A percentile compares a stretch with the other conserved stretches of the same genome.
Evolutionary conservation across 2,888 invertebrate species (phyloP).

Genomic region (Pristionchus maxplancki): DNA sequence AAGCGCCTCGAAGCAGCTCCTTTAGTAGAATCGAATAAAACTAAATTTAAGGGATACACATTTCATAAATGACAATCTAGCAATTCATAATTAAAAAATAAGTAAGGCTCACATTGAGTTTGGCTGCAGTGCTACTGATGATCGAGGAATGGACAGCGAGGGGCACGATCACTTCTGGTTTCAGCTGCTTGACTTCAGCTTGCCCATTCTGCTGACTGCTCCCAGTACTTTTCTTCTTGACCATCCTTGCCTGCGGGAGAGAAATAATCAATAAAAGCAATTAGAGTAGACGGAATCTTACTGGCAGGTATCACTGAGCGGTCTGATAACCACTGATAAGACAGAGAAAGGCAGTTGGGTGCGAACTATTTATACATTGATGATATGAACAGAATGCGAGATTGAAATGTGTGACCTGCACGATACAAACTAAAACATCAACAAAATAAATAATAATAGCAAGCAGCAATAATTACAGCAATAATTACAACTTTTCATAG

Average conservation of each 20-base stretch:
- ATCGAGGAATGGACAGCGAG: neutral
- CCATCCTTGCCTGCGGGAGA: neutral
- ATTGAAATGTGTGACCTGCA: neutral
- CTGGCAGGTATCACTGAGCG: conserved; percentile 14
- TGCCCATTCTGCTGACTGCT: neutral
- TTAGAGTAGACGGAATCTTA: neutral
- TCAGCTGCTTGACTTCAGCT: neutral
- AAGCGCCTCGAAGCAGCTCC: too few relatives aligned
- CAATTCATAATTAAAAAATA: too few relatives aligned
- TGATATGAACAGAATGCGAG: conserved; percentile 9
- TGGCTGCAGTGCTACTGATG: neutral
- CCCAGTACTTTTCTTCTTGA: conserved; percentile 22
- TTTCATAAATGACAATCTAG: too few relatives aligned
- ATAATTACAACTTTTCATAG: conserved; percentile 18
- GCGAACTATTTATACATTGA: conserved; percentile 12
- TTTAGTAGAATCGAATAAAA: too few relatives aligned
- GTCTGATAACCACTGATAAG: conserved; percentile 8
- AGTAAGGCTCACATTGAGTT: neutral
- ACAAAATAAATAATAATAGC: neutral
- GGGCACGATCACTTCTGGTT: neutral
- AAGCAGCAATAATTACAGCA: too few relatives aligned
- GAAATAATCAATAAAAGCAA: neutral
- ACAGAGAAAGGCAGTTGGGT: neutral
- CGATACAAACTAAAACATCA: neutral
- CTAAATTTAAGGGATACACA: too few relatives aligned